A percentile compares a stretch with the other conserved stretches of the same genome.
These are phyloP conservation scores for Genyomyrus donnyi DNA, from an alignment of 2,113 vertebrate genomes.

Conservation along the genomic window DNA sequence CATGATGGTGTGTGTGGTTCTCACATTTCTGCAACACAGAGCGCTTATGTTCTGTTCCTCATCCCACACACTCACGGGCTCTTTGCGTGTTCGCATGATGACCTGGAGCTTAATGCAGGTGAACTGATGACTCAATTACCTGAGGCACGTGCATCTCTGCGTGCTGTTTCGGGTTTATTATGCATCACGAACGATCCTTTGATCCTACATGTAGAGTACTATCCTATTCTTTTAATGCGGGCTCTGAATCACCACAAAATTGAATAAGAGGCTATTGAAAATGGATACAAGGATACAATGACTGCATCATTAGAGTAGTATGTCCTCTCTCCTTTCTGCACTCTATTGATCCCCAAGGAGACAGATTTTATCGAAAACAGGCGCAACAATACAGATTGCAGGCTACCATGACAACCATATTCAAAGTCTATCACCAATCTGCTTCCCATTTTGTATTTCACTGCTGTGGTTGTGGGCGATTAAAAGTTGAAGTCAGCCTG, in stretches of 20 bases:
- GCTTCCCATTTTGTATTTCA: background rate
- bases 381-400: slow-evolving; percentile 7
- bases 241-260: background rate
- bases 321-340: background rate
- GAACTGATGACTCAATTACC: background rate
- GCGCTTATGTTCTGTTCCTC: background rate
- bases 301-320: background rate
- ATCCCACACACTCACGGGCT: background rate
- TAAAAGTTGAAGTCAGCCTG: background rate
- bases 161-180: background rate
- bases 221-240: background rate
- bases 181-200: background rate
- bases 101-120: background rate
- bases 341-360: background rate
- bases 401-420: slow-evolving; percentile 18
- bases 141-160: background rate
- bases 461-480: background rate
- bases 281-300: background rate
- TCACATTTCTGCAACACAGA: background rate
- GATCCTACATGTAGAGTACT: background rate
- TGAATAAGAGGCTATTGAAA: background rate
- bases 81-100: background rate
- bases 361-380: slow-evolving; percentile 14
- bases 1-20: background rate
- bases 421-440: slow-evolving; percentile 8